phyloP scores from a whole-genome alignment of 2,888 invertebrate species.

The Rutpela maculata region DNA sequence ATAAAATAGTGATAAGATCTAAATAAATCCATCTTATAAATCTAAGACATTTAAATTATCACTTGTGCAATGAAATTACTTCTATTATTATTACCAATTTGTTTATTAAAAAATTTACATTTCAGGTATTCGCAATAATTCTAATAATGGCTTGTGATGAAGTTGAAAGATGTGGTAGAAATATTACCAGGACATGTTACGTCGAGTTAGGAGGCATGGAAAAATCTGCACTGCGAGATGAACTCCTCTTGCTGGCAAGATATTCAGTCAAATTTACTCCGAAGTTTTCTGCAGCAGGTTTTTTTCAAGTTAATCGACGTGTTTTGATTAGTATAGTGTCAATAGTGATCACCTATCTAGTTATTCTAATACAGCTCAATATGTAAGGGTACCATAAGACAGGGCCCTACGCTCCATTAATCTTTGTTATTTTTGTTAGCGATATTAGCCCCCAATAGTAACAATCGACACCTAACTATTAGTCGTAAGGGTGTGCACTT shows the following conservation, averaged over 20 bases:
- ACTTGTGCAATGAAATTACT: too few relatives aligned
- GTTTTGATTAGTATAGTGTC: constrained; percentile 32
- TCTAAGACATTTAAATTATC: too few relatives aligned
- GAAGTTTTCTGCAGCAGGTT: constrained; percentile 42
- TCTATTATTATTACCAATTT: too few relatives aligned
- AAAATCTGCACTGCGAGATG: constrained; percentile 33
- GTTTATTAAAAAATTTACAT: constrained; percentile 7
- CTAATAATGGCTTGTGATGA: constrained; percentile 44
- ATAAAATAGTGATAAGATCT: too few relatives aligned
- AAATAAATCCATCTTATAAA: too few relatives aligned
- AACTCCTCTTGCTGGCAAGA: constrained; percentile 25
- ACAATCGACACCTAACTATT: too few relatives aligned
- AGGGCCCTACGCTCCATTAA: too few relatives aligned
- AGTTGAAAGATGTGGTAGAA: constrained; percentile 39
- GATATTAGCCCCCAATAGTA: too few relatives aligned
- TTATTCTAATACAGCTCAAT: constrained; percentile 43
- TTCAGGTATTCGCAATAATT: constrained; percentile 33
- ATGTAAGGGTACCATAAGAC: too few relatives aligned
- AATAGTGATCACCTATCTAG: constrained; percentile 41
- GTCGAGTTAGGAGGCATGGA: constrained; percentile 30
- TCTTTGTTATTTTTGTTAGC: too few relatives aligned
- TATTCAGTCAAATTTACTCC: constrained; percentile 34
- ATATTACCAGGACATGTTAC: constrained; percentile 41
- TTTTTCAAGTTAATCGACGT: constrained; percentile 42
- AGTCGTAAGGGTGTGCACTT: too few relatives aligned